phyloP scores from a whole-genome alignment of 2,113 vertebrate genomes.

The Lophotis ruficrista region DNA sequence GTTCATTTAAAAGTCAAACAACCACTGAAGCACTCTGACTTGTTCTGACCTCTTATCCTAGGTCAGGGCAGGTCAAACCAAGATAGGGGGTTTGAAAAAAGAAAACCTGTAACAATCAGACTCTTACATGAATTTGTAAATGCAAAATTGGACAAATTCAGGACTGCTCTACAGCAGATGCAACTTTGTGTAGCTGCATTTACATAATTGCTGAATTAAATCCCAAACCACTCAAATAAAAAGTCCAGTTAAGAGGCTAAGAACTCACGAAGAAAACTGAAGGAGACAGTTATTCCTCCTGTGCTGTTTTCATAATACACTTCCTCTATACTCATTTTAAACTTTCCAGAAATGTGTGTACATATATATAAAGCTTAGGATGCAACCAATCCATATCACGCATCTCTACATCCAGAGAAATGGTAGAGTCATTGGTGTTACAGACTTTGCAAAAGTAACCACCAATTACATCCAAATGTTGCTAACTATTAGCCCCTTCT shows the following conservation, averaged over 20 bases:
- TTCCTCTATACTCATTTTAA: background rate
- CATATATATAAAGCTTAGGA: background rate
- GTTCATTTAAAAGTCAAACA: constrained; percentile 60
- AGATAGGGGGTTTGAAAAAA: background rate
- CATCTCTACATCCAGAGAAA: background rate
- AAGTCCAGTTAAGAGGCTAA: background rate
- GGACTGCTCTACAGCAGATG: background rate
- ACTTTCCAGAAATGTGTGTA: background rate
- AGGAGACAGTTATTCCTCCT: background rate
- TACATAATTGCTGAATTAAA: background rate
- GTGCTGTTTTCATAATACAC: background rate
- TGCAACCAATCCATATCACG: background rate
- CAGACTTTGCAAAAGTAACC: background rate
- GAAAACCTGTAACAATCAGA: background rate
- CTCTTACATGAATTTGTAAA: background rate
- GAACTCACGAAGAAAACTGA: background rate
- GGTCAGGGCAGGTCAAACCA: constrained; percentile 39
- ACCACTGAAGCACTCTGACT: background rate
- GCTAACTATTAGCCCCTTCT: background rate
- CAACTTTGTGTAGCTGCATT: background rate
- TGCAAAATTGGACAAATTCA: background rate
- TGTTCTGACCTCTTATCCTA: constrained; percentile 26
- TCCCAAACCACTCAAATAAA: background rate
- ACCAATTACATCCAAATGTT: background rate
- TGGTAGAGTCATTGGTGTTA: background rate